Conservation (phyloP, 2,113 vertebrate genomes). For the Brachirus orientalis region DNA sequence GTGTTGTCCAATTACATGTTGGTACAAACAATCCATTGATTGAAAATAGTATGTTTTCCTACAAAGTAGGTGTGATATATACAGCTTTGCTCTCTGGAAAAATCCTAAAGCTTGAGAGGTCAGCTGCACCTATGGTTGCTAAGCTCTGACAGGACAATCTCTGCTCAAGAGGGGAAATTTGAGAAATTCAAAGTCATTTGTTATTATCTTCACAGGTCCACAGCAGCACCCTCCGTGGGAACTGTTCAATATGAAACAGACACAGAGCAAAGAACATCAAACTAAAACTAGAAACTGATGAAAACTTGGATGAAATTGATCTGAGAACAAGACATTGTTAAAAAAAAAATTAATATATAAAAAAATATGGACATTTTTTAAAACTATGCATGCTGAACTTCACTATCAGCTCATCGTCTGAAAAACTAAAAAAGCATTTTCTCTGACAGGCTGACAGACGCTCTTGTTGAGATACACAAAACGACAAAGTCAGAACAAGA, state of each 20-base stretch:
- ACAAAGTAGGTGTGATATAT: no score
- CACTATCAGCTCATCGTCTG: conserved; percentile 14
- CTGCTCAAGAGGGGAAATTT: no score
- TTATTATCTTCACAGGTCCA: conserved; percentile 47
- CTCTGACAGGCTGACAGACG: conserved; percentile 36
- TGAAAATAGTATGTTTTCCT: no score
- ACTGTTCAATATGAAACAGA: conserved; percentile 22
- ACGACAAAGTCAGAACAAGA: conserved; percentile 22
- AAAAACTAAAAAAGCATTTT: not conserved
- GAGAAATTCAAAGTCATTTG: no score
- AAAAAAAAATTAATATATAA: no score
- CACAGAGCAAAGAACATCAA: conserved; percentile 3
- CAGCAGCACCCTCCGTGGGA: conserved; percentile 48
- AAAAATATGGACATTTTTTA: no score
- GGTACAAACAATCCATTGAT: no score
- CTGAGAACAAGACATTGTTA: conserved; percentile 2
- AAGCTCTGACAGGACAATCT: no score
- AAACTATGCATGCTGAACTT: not conserved
- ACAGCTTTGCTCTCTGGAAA: no score
- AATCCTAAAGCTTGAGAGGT: no score
- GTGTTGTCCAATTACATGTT: no score
- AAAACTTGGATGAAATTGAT: conserved; percentile 20
- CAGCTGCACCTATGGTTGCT: no score
- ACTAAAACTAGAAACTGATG: not conserved
- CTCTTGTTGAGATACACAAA: conserved; percentile 6